Conservation (phyloP, 2,797 vertebrate genomes). For the Tragelaphus eurycerus region DNA sequence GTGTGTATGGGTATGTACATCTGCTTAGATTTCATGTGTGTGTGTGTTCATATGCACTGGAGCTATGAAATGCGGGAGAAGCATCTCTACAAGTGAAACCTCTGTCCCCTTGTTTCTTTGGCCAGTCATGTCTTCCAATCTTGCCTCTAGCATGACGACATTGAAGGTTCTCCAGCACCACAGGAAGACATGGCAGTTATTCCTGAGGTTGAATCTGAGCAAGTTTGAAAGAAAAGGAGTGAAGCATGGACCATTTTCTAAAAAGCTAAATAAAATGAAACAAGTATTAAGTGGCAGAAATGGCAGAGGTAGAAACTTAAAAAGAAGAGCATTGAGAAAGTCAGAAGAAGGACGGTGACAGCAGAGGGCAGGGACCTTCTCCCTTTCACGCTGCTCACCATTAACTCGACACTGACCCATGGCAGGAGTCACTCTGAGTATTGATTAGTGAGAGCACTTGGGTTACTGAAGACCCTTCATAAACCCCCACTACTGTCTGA, state of each 20-base stretch:
- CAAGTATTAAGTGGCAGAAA: neutral
- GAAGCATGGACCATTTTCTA: neutral
- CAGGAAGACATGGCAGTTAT: neutral
- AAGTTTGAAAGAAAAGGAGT: neutral
- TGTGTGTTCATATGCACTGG: neutral
- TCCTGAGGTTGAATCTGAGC: neutral
- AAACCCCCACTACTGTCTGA: neutral
- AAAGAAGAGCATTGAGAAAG: neutral
- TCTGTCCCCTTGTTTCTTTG: neutral
- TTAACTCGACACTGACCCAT: rapidly evolving
- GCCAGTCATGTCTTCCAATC: neutral
- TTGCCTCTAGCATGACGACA: neutral
- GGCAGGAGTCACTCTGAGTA: no score
- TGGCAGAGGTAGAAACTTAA: neutral
- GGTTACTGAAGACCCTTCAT: neutral
- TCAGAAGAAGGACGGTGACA: neutral
- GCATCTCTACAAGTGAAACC: neutral
- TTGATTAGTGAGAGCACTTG: neutral
- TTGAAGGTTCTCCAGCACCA: neutral
- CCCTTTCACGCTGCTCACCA: neutral
- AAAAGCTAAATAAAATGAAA: neutral
- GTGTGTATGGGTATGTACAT: neutral
- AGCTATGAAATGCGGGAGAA: neutral
- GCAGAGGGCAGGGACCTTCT: rapidly evolving
- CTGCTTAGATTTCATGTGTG: neutral